phyloP scores from a whole-genome alignment of 2,888 invertebrate species.

The Lypha dubia region DNA sequence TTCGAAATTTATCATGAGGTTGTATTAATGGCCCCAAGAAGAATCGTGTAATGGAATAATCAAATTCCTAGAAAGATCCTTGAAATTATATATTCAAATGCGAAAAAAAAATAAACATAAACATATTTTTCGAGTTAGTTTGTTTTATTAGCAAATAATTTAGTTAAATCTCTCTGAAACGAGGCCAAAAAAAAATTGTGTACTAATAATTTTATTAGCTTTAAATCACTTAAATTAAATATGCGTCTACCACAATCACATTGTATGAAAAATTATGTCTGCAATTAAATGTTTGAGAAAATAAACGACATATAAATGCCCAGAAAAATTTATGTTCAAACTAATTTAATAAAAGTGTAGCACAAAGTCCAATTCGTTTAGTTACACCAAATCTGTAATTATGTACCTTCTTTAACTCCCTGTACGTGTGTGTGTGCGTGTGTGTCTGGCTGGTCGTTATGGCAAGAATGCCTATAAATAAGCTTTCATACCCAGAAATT shows the following conservation, averaged over 20 bases:
- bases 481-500: constrained; percentile 7
- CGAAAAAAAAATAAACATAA: neutral
- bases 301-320: constrained; percentile 27
- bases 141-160: too few species aligned
- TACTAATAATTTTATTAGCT: neutral
- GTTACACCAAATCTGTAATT: neutral
- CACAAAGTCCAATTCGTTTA: constrained; percentile 31
- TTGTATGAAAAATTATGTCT: neutral
- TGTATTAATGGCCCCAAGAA: too few species aligned
- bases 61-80: neutral
- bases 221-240: neutral
- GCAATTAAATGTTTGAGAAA: constrained; percentile 9
- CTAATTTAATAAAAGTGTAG: constrained; percentile 6
- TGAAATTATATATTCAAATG: neutral
- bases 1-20: too few species aligned
- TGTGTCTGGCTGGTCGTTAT: neutral
- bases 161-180: too few species aligned
- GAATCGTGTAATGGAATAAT: neutral
- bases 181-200: too few species aligned
- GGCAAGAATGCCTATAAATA: constrained; percentile 26
- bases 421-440: neutral
- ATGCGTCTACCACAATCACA: neutral
- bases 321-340: constrained; percentile 26
- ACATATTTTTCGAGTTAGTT: too few species aligned
- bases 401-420: neutral